These are phyloP conservation scores for Aphelenchoides avenae DNA, from an alignment of 1,140 invertebrate species.

Conservation along the genomic window DNA sequence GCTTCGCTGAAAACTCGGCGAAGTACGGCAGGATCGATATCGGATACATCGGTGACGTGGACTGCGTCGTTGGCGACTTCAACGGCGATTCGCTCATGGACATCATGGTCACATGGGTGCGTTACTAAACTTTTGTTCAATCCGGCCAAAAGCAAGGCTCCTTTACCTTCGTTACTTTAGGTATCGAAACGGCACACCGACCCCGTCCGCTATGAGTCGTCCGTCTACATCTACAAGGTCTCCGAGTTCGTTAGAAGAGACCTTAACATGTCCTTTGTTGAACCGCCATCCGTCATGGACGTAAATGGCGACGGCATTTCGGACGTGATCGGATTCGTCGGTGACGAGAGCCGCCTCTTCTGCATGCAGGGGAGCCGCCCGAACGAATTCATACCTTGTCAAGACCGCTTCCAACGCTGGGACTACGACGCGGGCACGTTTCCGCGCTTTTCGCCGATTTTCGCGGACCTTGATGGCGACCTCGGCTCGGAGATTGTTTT, in stretches of 20 bases:
- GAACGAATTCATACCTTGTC: constrained; percentile 15
- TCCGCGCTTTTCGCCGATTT: constrained; percentile 44
- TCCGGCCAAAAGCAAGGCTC: too few relatives aligned
- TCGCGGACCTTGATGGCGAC: constrained; percentile 47
- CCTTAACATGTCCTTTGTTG: too few relatives aligned
- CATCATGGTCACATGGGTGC: constrained; percentile 43
- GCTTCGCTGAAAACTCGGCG: too few relatives aligned
- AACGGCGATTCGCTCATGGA: constrained; percentile 51
- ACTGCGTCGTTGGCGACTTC: constrained; percentile 53
- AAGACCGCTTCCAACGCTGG: constrained; percentile 15
- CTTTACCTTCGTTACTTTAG: too few relatives aligned
- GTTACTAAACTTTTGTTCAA: constrained; percentile 18
- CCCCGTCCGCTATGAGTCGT: too few relatives aligned
- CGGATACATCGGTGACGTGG: constrained; percentile 33
- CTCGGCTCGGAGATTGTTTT: constrained; percentile 51
- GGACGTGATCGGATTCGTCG: constrained; percentile 48
- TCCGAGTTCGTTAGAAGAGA: too few relatives aligned
- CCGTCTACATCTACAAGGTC: constrained; percentile 9
- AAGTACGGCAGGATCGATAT: too few relatives aligned
- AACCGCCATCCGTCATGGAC: constrained; percentile 46
- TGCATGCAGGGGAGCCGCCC: constrained; percentile 3
- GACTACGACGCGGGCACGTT: constrained; percentile 14
- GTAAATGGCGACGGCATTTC: constrained; percentile 50
- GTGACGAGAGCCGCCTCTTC: constrained; percentile 5
- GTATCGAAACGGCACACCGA: too few relatives aligned